Conservation (phyloP, 2,888 invertebrate genomes). For the Hydrotaea diabolus region DNA sequence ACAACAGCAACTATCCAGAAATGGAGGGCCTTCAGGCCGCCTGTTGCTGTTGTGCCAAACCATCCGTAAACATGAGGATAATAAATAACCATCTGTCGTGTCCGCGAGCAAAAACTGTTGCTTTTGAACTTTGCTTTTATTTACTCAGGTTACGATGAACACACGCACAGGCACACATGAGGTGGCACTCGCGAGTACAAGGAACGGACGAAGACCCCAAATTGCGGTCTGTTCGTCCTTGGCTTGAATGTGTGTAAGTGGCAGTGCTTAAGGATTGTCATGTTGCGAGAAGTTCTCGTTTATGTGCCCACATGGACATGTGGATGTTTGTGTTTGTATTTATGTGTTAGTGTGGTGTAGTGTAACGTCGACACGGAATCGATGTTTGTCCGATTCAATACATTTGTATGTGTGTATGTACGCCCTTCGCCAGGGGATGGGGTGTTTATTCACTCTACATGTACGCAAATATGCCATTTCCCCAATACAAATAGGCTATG, state of each 20-base stretch:
- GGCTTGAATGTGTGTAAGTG: neutral
- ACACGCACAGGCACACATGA: conserved; percentile 20
- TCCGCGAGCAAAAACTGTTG: conserved; percentile 45
- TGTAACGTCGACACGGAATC: too few relatives aligned
- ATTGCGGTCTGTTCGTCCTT: neutral
- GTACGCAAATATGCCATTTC: too few relatives aligned
- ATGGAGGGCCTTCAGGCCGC: neutral
- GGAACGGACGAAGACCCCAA: neutral
- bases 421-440: too few relatives aligned
- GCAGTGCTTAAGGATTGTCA: too few relatives aligned
- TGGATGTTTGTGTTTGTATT: too few relatives aligned
- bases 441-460: too few relatives aligned
- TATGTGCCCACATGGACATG: too few relatives aligned
- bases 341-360: too few relatives aligned
- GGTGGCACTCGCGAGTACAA: neutral
- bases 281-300: too few relatives aligned
- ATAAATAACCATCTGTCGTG: conserved; percentile 41
- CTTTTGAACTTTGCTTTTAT: conserved; percentile 44
- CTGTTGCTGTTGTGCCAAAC: conserved; percentile 10
- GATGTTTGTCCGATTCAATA: too few relatives aligned
- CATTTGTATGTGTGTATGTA: too few relatives aligned
- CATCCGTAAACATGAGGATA: conserved; percentile 34
- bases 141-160: conserved; percentile 31
- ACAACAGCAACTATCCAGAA: neutral
- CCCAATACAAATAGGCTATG: too few relatives aligned